These are phyloP conservation scores for Rhinopomastus cyanomelas DNA, from an alignment of 2,113 vertebrate species.

Conservation along the genomic window DNA sequence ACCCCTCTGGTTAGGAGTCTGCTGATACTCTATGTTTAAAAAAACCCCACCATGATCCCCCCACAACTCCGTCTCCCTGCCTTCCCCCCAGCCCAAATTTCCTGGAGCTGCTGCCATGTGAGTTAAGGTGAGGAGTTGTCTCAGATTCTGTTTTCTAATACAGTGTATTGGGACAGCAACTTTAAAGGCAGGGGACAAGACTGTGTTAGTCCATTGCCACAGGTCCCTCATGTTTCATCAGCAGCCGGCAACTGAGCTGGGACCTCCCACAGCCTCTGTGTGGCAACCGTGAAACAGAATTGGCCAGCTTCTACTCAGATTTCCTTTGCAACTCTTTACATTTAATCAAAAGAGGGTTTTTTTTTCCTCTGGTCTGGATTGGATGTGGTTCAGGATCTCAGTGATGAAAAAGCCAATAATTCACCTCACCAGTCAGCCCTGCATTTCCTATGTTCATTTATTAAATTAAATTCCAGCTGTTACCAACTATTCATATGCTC, in stretches of 20 bases:
- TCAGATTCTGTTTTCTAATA: background rate
- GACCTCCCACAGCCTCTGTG: background rate
- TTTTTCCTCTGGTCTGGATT: constrained; percentile 9
- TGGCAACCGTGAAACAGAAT: background rate
- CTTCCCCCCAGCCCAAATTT: background rate
- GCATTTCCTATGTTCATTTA: constrained; percentile 41
- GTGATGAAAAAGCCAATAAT: constrained; percentile 52
- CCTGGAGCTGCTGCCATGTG: background rate
- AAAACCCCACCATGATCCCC: background rate
- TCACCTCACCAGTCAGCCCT: constrained; percentile 46
- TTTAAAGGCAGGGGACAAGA: background rate
- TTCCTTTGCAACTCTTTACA: constrained; percentile 3
- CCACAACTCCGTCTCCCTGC: background rate
- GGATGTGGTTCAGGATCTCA: background rate
- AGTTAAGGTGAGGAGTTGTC: background rate
- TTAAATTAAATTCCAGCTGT: constrained; percentile 64
- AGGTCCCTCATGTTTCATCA: background rate
- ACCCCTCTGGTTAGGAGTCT: background rate
- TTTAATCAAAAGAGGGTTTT: constrained; percentile 42
- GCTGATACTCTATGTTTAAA: background rate
- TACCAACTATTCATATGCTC: background rate
- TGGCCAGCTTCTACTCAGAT: background rate
- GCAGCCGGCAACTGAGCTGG: background rate
- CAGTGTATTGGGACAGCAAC: background rate
- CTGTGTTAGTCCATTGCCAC: background rate